Base-by-base conservation (phyloP, 2,888 invertebrate species). In the Luperina nickerlii region DNA sequence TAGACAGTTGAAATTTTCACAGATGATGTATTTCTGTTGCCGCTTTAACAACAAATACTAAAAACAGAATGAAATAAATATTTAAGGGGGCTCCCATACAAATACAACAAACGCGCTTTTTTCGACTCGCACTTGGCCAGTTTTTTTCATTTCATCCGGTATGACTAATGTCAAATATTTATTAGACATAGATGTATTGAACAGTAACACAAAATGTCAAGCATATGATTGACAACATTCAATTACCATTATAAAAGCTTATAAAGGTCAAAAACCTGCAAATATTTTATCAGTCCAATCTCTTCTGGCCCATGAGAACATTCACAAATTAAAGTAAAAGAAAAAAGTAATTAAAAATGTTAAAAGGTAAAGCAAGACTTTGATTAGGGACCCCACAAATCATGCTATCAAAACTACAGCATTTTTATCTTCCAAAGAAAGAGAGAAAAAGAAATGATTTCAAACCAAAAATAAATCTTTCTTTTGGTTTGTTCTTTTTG, bases 381-480 rank as follows among this genome's bases (percentile, higher is more conserved):
- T 87, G 86, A 87, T 87, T 83, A 79, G 80, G 88, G 80, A 70
- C 51, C 42, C 66, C 63, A 83, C 83, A 87, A 77, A 87, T 87
- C 80, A 74, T 77, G 86, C 45, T 71, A 69, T 83, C 85, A 79
- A 78, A 83, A 74, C 45, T 79, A 57, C 78, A 77, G 76, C 13
- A 18, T 73, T 81, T 81, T 76, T 74, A 83, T 76, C 77, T 83
- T 82, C 45, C 18, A 70, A 71, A 74, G 69, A 78, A 82, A 78
- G 57, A 74, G 45, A 63, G 20, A 71, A 85, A 85, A 77, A 72
- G 0, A 63, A 67, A 63, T 38, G 0, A 68, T 62, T 74, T 83
- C 74, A 79, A 75, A 57, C 60, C 62, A 63, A 83, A 74, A 62
- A 85, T 86, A 83, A 86, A 83, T 85, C 79, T 76, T 79, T 69